Conservation (phyloP, 2,888 invertebrate species). For the Eudemis profundana region DNA sequence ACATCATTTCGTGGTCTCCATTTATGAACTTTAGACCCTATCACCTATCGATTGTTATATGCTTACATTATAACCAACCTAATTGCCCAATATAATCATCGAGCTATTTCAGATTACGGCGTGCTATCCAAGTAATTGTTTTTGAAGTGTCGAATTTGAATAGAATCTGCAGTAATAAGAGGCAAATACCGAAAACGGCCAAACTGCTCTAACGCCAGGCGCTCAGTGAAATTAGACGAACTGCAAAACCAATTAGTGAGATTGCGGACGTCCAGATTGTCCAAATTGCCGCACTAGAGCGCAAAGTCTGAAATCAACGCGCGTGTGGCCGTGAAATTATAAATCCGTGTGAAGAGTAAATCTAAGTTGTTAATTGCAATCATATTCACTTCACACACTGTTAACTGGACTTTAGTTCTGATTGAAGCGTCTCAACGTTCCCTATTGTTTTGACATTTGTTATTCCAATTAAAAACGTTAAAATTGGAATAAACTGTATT, state of each 20-base stretch:
- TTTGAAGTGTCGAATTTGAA: constrained; percentile 6
- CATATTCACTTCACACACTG: too few species aligned
- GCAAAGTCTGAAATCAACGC: constrained; percentile 8
- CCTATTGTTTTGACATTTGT: too few species aligned
- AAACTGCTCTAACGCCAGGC: constrained; percentile 17
- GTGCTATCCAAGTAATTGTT: too few species aligned
- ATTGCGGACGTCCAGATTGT: constrained; percentile 20
- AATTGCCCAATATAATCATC: too few species aligned
- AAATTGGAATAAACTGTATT: too few species aligned
- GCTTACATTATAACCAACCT: too few species aligned
- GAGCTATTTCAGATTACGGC: not conserved
- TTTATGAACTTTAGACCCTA: too few species aligned
- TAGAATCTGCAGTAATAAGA: not conserved
- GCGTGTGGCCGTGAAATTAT: not conserved
- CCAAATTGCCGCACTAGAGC: constrained; percentile 12
- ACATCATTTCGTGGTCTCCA: too few species aligned
- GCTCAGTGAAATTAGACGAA: constrained; percentile 30
- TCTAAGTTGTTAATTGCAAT: not conserved
- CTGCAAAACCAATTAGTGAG: constrained; percentile 37
- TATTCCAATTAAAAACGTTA: too few species aligned
- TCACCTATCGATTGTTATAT: too few species aligned
- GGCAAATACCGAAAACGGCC: constrained; percentile 8
- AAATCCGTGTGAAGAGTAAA: not conserved
- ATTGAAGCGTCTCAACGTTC: too few species aligned
- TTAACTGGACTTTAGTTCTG: too few species aligned